Base-by-base conservation (phyloP, 2,113 vertebrate genomes). In the Nyctereutes procyonoides region DNA sequence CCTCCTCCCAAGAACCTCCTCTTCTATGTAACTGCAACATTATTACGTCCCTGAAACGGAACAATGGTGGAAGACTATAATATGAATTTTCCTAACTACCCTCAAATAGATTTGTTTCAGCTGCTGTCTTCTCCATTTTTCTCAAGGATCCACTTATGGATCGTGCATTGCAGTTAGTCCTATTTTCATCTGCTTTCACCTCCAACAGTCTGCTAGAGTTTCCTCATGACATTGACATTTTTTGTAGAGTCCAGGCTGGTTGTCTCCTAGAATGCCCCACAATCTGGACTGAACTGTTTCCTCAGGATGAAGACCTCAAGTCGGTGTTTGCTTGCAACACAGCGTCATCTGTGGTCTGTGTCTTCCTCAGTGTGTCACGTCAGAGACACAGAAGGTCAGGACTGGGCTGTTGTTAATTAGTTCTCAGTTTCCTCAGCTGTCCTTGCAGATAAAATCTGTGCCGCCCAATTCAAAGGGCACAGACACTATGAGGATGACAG, bases 361-460 rank as follows among this genome's bases (percentile, higher is more conserved):
- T 67, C 28, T 32, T 48, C 48, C 32, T 84, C 32, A n/a, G 82
- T 51, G 48, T 20, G 26, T 32, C 15, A 22, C 2, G 58, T 9
- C 15, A n/a, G 53, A 26, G 74, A 56, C 51, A 55, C 0, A 11
- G 0, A 10, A 5, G 9, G 17, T 16, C 65, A 3, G 1, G 15
- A 35, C 16, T 9, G 20, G 51, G 35, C 35, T 11, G 17, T 38
- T 53, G 12, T 22, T 55, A 22, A 22, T 17, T 28, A 55, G 30
- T 43, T 84, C 90, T 89, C 13, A 28, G 28, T 58, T 87, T 93
- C 71, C 56, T 95, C 43, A 69, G n/a, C 35, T 77, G 15, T 19
- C 51, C 30, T 22, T 77, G 32, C 12, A 91, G 32, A 63, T 63
- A 69, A 86, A 93, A 90, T 82, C 80, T 80, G 43, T 60, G 11